phyloP scores from a whole-genome alignment of 2,888 invertebrate species.

The Teinopalpus imperialis region DNA sequence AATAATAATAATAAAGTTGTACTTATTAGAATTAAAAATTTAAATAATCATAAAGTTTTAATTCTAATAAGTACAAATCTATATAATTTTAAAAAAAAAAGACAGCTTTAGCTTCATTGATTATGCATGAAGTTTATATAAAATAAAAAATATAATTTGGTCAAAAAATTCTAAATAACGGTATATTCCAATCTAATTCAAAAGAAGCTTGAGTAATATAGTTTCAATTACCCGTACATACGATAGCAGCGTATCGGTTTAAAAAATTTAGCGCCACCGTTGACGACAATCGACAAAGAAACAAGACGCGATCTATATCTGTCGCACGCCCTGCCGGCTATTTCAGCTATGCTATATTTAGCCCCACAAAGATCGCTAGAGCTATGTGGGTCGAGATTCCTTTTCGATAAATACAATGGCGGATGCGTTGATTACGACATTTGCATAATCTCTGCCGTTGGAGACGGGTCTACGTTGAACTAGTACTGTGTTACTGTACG shows the following conservation, averaged over 20 bases:
- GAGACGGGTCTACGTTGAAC: constrained; percentile 1
- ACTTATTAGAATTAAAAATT: no score
- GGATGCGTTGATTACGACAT: constrained; percentile 33
- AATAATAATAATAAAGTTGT: no score
- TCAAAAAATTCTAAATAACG: no score
- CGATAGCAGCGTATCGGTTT: neutral
- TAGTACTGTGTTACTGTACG: no score
- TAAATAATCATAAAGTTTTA: no score
- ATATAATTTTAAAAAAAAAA: no score
- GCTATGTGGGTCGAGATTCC: constrained; percentile 68
- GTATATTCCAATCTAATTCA: neutral
- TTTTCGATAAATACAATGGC: constrained; percentile 37
- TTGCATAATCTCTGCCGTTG: constrained; percentile 32
- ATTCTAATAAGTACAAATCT: no score
- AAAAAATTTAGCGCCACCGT: constrained; percentile 33
- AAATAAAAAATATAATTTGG: no score
- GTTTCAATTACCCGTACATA: neutral
- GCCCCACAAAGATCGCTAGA: constrained; percentile 46
- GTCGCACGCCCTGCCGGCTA: constrained; percentile 64
- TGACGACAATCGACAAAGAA: constrained; percentile 34
- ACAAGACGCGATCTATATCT: constrained; percentile 48
- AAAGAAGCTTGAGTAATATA: neutral
- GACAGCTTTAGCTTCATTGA: no score
- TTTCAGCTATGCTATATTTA: constrained; percentile 67
- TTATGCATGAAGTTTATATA: no score